Evolutionary conservation across 2,888 invertebrate species (phyloP), one percentile per base, ranked within the genome.

Genomic region (Buathra laborator): DNA sequence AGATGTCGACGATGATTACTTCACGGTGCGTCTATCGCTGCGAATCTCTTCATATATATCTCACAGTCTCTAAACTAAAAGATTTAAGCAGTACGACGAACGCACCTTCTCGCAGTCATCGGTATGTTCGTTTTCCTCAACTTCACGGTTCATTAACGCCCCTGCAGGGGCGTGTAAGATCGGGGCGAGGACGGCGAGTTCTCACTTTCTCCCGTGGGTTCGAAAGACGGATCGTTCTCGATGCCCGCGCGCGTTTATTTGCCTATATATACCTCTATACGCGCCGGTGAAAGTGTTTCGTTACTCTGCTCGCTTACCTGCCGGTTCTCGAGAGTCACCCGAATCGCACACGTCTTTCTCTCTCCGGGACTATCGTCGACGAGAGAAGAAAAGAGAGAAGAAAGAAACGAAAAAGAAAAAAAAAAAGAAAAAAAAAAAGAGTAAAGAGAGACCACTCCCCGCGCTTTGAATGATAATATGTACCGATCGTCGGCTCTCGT

Each of bases 141-240:
- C 81, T 84, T 84, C 74, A 84, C 74, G 84, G 72, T 84, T 84
- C 84, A 84, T 81, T 84, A 81, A 81, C 77, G 77, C n/a, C 66
- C 70, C 29, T 24, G 37, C 66, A 19, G 59, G 46, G 44, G 59
- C 67, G 56, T 66, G 67, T 43, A 68, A 43, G 53, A 76, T 16
- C 48, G 76, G 37, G 44, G 68, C 62, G 81, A 81, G 72, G 77
- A 53, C 77, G 62, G 62, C 74, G 74, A 81, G 74, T 74, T 84
- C 84, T 84, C 77, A 77, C 84, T 84, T 84, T 84, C 84, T 84
- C 84, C 77, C 84, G 84, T 81, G 84, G 77, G 81, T 84, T 84
- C 84, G 84, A 78, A 77, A 78, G 84, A 77, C 81, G 68, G 77
- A 44, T 64, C 72, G 72, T 19, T 43, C 56, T 43, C 24, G 32